These are phyloP conservation scores for Amphipoea lucens DNA, from an alignment of 2,888 invertebrate genomes.

Conservation along the genomic window DNA sequence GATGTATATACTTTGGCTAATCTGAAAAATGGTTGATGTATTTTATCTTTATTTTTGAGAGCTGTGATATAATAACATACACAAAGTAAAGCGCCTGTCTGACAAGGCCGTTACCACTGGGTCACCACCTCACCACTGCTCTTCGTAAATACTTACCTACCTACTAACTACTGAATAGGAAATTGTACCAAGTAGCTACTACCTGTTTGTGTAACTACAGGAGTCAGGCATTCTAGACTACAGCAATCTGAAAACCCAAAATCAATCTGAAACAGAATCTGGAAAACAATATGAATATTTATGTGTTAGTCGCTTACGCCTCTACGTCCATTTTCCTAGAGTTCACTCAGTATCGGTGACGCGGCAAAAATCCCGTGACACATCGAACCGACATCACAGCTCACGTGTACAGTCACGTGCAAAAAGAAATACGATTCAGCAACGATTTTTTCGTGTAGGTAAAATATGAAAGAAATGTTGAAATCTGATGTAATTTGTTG, in stretches of 20 bases:
- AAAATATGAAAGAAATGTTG: not conserved
- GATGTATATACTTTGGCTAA: no score
- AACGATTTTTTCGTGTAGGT: not conserved
- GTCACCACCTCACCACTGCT: not conserved
- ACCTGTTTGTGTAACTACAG: not conserved
- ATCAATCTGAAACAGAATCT: no score
- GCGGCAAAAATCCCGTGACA: constrained; percentile 17
- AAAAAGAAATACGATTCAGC: not conserved
- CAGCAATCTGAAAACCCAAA: not conserved
- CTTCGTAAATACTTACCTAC: not conserved
- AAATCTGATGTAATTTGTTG: not conserved
- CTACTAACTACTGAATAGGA: not conserved
- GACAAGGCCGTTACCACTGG: not conserved
- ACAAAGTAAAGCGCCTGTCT: no score
- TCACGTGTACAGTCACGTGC: constrained; percentile 16
- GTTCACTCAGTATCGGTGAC: constrained; percentile 44
- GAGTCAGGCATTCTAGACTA: not conserved
- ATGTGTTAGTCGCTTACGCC: not conserved
- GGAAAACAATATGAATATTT: not conserved
- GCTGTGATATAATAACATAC: no score
- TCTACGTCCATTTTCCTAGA: constrained; percentile 10
- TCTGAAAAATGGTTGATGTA: no score
- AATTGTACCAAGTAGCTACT: not conserved
- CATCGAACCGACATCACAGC: constrained; percentile 15
- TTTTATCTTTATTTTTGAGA: no score